phyloP scores from a whole-genome alignment of 2,888 invertebrate species.

The Nephrotoma appendiculata region DNA sequence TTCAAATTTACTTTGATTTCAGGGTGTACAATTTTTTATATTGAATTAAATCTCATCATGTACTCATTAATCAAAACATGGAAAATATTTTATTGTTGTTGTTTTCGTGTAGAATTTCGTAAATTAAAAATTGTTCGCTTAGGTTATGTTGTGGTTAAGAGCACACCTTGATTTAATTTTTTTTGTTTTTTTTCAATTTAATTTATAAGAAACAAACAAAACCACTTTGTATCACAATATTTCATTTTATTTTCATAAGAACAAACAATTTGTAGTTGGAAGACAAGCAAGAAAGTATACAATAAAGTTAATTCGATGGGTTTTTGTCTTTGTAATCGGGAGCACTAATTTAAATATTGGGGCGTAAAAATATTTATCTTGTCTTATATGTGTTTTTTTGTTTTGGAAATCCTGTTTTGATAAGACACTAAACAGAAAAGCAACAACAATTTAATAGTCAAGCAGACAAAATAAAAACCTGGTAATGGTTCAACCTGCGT shows the following conservation, averaged over 20 bases:
- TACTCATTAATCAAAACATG: background rate
- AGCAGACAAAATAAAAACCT: background rate
- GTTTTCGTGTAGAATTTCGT: background rate
- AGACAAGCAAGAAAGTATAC: background rate
- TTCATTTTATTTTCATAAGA: background rate
- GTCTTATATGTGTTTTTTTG: background rate
- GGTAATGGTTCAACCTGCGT: background rate
- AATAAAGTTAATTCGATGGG: background rate
- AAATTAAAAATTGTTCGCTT: background rate
- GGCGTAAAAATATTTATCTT: background rate
- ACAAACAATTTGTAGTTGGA: background rate
- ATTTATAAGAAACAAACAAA: background rate
- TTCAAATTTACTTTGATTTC: background rate
- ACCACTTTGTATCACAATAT: background rate
- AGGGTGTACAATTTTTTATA: background rate
- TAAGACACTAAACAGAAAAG: background rate
- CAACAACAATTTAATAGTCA: background rate
- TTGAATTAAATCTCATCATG: background rate
- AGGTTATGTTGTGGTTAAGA: background rate
- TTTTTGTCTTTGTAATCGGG: background rate
- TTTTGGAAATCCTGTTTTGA: background rate
- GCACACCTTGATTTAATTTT: background rate
- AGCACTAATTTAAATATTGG: background rate
- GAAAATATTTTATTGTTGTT: background rate
- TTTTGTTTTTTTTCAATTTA: background rate